A percentile compares a stretch with the other conserved stretches of the same genome.
Evolutionary conservation across 2,113 vertebrate genomes (phyloP).

Genomic region (Forbesichthys papilliferus): DNA sequence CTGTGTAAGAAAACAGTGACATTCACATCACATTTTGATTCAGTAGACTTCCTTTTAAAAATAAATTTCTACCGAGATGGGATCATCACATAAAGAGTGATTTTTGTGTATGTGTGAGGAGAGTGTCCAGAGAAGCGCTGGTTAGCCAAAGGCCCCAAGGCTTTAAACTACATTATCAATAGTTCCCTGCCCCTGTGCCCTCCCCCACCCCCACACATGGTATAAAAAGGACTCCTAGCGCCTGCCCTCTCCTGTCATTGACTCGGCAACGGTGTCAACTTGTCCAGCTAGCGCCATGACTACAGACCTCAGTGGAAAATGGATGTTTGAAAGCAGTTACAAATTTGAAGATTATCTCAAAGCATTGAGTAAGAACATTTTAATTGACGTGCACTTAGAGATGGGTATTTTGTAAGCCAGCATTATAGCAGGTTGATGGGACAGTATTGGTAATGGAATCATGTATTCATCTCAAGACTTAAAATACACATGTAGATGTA

Average conservation of each 20-base stretch:
- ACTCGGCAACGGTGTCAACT: conserved; percentile 8
- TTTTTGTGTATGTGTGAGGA: not conserved
- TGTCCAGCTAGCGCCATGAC: conserved; percentile 76
- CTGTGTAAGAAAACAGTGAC: not conserved
- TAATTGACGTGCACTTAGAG: not conserved
- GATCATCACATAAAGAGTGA: not conserved
- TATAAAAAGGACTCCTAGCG: conserved; percentile 47
- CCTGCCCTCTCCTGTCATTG: conserved; percentile 21
- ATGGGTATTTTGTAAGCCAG: not conserved
- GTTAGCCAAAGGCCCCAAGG: conserved; percentile 32
- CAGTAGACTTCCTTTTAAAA: not conserved
- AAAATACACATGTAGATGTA: too few species aligned
- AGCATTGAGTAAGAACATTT: conserved; percentile 82
- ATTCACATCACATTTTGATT: not conserved
- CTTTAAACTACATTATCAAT: conserved; percentile 60
- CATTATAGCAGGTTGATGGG: not conserved
- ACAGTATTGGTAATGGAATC: not conserved
- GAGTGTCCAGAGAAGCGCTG: not conserved
- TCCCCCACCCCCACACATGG: not conserved
- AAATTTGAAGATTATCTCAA: conserved; percentile 93
- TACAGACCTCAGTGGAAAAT: conserved; percentile 85
- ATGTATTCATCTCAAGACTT: not conserved
- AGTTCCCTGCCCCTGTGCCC: conserved; percentile 51
- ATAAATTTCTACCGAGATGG: too few species aligned
- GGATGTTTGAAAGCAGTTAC: conserved; percentile 85